These are phyloP conservation scores for Drosophila navojoa DNA, from an alignment of 1,140 invertebrate species.

Conservation along the genomic window DNA sequence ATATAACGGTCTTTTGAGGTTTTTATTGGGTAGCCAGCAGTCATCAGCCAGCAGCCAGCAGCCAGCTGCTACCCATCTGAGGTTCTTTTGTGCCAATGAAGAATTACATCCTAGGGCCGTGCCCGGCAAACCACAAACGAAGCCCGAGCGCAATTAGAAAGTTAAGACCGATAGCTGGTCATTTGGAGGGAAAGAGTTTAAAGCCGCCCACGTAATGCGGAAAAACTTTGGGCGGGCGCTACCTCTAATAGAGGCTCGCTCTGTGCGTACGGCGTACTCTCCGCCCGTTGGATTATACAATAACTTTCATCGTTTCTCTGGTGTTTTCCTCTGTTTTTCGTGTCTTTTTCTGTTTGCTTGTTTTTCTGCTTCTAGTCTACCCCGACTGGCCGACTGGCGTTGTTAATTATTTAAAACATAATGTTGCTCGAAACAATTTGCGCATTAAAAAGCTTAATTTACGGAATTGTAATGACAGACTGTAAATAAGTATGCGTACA, in stretches of 20 bases:
- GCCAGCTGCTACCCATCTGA: conserved; percentile 13
- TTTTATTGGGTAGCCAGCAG: conserved; percentile 30
- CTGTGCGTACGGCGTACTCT: conserved; percentile 12
- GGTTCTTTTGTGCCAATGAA: conserved; percentile 58
- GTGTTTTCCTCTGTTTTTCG: conserved; percentile 6
- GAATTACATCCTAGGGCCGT: conserved; percentile 47
- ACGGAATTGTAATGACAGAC: conserved; percentile 77
- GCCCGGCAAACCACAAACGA: conserved; percentile 35
- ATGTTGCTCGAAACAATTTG: conserved; percentile 69
- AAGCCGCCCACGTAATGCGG: conserved; percentile 66
- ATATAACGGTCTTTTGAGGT: conserved; percentile 69
- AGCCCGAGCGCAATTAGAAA: conserved; percentile 66
- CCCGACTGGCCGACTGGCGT: conserved; percentile 29
- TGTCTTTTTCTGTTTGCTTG: conserved; percentile 14
- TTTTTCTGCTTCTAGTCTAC: too few relatives aligned
- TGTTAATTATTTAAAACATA: conserved; percentile 71
- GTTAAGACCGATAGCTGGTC: conserved; percentile 48
- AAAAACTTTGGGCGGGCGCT: conserved; percentile 37
- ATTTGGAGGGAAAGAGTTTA: conserved; percentile 26
- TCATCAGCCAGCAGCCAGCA: background rate
- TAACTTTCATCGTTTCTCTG: conserved; percentile 58
- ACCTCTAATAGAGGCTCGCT: conserved; percentile 9
- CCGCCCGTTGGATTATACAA: conserved; percentile 52
- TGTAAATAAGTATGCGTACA: conserved; percentile 77
- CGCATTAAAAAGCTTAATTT: conserved; percentile 81